Evolutionary conservation across 2,113 vertebrate genomes (phyloP).

Genomic region (Vanacampus margaritifer): DNA sequence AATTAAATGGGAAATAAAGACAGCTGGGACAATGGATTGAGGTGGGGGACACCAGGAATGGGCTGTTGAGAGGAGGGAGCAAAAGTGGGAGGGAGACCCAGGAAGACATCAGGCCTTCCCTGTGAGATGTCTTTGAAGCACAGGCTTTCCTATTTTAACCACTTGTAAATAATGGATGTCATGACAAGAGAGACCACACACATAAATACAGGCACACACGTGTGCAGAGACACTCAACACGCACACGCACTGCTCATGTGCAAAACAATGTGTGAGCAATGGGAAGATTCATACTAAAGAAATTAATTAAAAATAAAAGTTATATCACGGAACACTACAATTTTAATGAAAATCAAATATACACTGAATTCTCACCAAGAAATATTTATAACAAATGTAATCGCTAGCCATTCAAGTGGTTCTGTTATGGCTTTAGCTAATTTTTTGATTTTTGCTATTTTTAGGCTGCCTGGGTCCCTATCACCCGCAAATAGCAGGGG

Average conservation of each 20-base stretch:
- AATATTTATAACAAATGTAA: too few relatives aligned
- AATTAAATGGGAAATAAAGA: conserved; percentile 2
- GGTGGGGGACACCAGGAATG: neutral
- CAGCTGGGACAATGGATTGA: neutral
- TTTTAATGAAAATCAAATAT: too few relatives aligned
- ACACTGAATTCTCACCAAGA: too few relatives aligned
- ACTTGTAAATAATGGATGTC: conserved; percentile 63
- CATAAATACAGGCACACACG: neutral
- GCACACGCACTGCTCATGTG: neutral
- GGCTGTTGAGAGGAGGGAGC: conserved; percentile 8
- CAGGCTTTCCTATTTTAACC: conserved; percentile 61
- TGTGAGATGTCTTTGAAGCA: conserved; percentile 46
- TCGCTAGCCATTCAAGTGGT: too few relatives aligned
- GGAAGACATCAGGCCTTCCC: conserved; percentile 26
- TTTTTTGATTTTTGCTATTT: too few relatives aligned
- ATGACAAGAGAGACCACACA: neutral
- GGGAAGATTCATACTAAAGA: neutral
- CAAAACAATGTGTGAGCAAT: neutral
- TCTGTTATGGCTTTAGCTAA: too few relatives aligned
- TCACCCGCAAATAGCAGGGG: too few relatives aligned
- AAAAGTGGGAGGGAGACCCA: conserved; percentile 9
- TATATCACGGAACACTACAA: too few relatives aligned
- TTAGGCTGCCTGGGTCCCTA: too few relatives aligned
- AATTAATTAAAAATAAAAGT: neutral
- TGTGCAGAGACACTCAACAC: too few relatives aligned